Evolutionary conservation across 2,888 invertebrate genomes (phyloP), one percentile per base, ranked within the genome.

Genomic region (Philereme transversata): DNA sequence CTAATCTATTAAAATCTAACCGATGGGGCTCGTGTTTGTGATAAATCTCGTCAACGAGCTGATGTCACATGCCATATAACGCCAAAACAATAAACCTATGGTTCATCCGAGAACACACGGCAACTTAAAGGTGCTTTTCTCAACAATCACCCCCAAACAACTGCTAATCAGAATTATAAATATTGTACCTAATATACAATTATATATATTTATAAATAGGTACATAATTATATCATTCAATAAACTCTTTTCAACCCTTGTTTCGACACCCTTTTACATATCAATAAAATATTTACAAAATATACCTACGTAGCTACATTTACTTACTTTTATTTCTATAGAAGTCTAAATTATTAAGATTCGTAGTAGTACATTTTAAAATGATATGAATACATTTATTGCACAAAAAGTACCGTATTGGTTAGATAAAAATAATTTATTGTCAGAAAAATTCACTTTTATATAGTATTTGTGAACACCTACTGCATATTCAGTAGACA

Each of bases 331-430:
- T 40, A 51, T 35, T 5, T 57, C 35, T 6, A 36, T 33, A 49
- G 36, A 10, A 48, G 9, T 48, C 35, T 48, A 46, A 46, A 36
- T 36, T 7, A 51, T 38, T n/a, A 8, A 40, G 4, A 46, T 44
- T 22, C 22, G 22, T 22, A 22, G 22, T 2, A 38, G n/a, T 44
- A 61, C 51, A 22, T 53, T 10, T 57, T 51, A 57, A 61, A 52
- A 62, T 67, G 67, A 67, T 67, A 69, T 69, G 68, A 56, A 56
- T 54, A 60, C 22, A 43, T 51, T 70, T 70, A 70, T 67, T 67
- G 68, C 68, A 67, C 56, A 55, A 55, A 45, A 45, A 49, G 44
- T 56, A 46, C 49, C 34, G 22, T 22, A 22, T 22, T 44, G 59
- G 22, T 36, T 51, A 41, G 49, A 62, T 48, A 58, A 56, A 22